These are phyloP conservation scores for Dendrolimus punctatus DNA, from an alignment of 1,140 invertebrate species.

Conservation along the genomic window DNA sequence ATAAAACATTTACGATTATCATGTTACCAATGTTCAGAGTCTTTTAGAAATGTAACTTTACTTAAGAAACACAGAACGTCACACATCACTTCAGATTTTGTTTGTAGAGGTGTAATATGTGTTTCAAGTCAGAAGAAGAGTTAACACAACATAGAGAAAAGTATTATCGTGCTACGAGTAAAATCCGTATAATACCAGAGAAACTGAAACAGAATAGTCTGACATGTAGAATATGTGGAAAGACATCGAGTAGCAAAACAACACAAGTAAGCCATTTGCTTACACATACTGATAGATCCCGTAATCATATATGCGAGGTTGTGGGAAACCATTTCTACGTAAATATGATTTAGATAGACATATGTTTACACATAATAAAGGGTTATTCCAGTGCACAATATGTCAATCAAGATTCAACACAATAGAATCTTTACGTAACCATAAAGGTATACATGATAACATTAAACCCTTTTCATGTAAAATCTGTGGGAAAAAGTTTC, in stretches of 20 bases:
- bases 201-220: slow-evolving; percentile 1
- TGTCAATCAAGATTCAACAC: slow-evolving; percentile 4
- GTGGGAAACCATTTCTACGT: slow-evolving; percentile 6
- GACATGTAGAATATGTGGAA: slow-evolving; percentile 6
- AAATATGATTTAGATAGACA: background rate
- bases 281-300: background rate
- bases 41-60: no score
- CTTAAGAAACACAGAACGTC: no score
- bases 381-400: slow-evolving; percentile 2
- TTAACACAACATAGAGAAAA: slow-evolving; percentile 1
- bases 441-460: slow-evolving; percentile 76
- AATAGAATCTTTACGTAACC: slow-evolving; percentile 15
- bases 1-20: slow-evolving; percentile 7
- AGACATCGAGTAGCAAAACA: background rate
- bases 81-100: no score
- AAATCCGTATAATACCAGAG: background rate
- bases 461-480: slow-evolving; percentile 83
- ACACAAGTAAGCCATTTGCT: background rate
- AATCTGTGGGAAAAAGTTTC: slow-evolving; percentile 80
- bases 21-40: background rate
- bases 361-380: slow-evolving; percentile 1
- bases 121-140: background rate
- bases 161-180: background rate
- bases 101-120: slow-evolving; percentile 4
- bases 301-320: slow-evolving; percentile 1